These are phyloP conservation scores for Apamea crenata DNA, from an alignment of 2,888 invertebrate genomes.

Conservation along the genomic window DNA sequence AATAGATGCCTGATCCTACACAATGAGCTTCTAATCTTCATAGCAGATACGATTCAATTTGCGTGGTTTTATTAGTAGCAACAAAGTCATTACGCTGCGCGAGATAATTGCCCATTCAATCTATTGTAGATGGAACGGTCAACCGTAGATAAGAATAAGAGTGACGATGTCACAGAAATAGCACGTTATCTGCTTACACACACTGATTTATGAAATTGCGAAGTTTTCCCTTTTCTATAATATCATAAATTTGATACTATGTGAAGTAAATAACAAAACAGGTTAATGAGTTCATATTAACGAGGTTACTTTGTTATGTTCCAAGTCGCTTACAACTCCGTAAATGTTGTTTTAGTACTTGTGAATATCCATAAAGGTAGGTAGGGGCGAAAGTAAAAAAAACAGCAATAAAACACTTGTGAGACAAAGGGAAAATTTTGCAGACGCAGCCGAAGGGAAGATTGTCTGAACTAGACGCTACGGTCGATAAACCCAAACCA, in stretches of 20 bases:
- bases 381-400: not conserved
- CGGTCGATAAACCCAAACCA: constrained; percentile 86
- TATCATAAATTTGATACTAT: constrained; percentile 16
- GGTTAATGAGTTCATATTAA: constrained; percentile 5
- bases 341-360: constrained; percentile 17
- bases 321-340: not conserved
- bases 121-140: constrained; percentile 54
- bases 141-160: constrained; percentile 60
- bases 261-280: constrained; percentile 23
- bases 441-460: constrained; percentile 61
- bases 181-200: constrained; percentile 49
- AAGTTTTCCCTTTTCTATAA: not conserved
- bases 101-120: constrained; percentile 65
- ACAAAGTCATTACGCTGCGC: constrained; percentile 50
- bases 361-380: not conserved
- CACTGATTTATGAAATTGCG: constrained; percentile 39
- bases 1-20: constrained; percentile 65
- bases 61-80: constrained; percentile 41
- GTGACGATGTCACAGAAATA: constrained; percentile 62
- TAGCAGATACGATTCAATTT: constrained; percentile 47
- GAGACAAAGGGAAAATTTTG: constrained; percentile 44
- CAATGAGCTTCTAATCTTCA: constrained; percentile 54
- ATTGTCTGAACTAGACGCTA: constrained; percentile 74
- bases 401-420: constrained; percentile 39
- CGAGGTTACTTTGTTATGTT: constrained; percentile 12